Percentiles rank a stretch among this genome's conserved stretches.
Evolutionary conservation across 2,888 invertebrate species (phyloP).

Genomic region (Eilema sororculum): DNA sequence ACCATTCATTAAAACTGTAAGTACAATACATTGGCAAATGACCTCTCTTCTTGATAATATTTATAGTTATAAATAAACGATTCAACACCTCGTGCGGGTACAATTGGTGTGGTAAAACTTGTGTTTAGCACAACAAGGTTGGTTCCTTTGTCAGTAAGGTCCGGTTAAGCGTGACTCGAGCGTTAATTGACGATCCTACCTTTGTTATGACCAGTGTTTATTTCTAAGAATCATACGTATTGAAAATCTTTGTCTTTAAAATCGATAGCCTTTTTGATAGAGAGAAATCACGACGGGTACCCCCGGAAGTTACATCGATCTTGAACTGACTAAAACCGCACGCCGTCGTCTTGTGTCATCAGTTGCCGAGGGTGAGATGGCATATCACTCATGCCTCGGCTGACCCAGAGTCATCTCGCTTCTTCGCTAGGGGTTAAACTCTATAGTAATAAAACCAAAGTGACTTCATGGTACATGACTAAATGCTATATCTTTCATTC

Average conservation of each 20-base stretch:
- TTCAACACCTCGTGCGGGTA: background rate
- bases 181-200: slow-evolving; percentile 28
- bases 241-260: background rate
- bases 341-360: too few species aligned
- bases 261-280: background rate
- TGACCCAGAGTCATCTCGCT: too few species aligned
- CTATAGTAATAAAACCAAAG: too few species aligned
- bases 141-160: slow-evolving; percentile 19
- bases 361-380: too few species aligned
- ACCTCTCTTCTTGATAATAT: background rate
- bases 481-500: too few species aligned
- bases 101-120: background rate
- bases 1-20: background rate
- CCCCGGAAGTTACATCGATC: too few species aligned
- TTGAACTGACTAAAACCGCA: too few species aligned
- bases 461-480: too few species aligned
- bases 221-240: background rate
- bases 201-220: slow-evolving; percentile 19
- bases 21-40: background rate
- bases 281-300: too few species aligned
- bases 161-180: slow-evolving; percentile 18
- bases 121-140: slow-evolving; percentile 10
- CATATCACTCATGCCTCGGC: too few species aligned
- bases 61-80: background rate
- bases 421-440: too few species aligned